A percentile compares a stretch with the other conserved stretches of the same genome.
These are phyloP conservation scores for Collichthys lucidus DNA, from an alignment of 2,113 vertebrate species.

Conservation along the genomic window DNA sequence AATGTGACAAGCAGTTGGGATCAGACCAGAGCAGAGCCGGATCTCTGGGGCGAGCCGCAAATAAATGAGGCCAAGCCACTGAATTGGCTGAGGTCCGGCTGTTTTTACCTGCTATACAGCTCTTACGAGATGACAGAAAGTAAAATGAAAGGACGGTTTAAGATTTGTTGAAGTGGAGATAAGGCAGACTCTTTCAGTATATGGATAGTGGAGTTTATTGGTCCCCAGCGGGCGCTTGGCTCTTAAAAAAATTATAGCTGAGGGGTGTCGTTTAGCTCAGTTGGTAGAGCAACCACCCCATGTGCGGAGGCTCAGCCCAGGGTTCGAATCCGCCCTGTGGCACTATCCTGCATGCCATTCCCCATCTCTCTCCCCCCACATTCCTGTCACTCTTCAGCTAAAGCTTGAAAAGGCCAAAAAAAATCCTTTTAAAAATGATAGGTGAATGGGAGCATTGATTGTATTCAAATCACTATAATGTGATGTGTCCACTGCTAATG, in stretches of 20 bases:
- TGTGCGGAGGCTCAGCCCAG: no score
- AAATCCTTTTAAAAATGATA: slow-evolving; percentile 2
- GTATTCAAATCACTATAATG: slow-evolving; percentile 43
- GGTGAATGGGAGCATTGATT: slow-evolving; percentile 30
- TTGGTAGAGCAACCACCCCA: no score
- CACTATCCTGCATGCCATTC: no score
- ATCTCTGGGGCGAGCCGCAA: slow-evolving; percentile 59
- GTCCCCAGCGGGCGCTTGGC: neutral
- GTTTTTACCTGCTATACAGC: slow-evolving; percentile 7
- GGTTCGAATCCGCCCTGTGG: no score
- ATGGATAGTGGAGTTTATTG: neutral
- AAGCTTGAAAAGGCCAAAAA: no score
- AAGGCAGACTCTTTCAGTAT: neutral
- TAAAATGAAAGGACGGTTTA: slow-evolving; percentile 7
- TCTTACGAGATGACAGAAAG: slow-evolving; percentile 21
- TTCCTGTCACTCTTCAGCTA: no score
- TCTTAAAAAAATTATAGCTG: slow-evolving; percentile 11
- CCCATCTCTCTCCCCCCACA: no score
- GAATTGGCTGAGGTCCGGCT: slow-evolving; percentile 46
- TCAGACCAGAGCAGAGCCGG: slow-evolving; percentile 42
- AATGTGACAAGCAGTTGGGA: slow-evolving; percentile 42
- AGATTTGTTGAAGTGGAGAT: slow-evolving; percentile 11
- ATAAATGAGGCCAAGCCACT: slow-evolving; percentile 63
- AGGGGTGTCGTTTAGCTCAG: no score
- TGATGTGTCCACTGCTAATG: slow-evolving; percentile 46